These are phyloP conservation scores for Theodoxus fluviatilis DNA, from an alignment of 2,888 invertebrate genomes.

Conservation along the genomic window DNA sequence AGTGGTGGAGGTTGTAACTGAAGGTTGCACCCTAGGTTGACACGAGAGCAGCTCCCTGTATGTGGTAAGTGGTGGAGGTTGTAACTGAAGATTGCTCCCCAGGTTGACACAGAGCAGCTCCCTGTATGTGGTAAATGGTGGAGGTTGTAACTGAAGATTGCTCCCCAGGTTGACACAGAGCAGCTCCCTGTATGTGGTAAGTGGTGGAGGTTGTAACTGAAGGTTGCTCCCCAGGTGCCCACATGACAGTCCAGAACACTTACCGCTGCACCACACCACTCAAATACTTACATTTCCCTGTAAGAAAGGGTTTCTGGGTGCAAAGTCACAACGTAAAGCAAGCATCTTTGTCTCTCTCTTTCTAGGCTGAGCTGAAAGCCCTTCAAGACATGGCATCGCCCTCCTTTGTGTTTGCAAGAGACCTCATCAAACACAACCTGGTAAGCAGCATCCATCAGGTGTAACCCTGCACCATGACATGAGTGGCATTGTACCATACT, in stretches of 20 bases:
- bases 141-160: too few relatives aligned
- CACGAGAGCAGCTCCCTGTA: too few relatives aligned
- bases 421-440: constrained; percentile 91
- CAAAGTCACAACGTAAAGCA: not conserved
- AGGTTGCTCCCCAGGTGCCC: not conserved
- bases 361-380: constrained; percentile 79
- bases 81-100: too few relatives aligned
- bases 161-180: too few relatives aligned
- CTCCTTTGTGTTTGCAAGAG: constrained; percentile 80
- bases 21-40: too few relatives aligned
- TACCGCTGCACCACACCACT: not conserved
- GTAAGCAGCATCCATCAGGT: too few relatives aligned
- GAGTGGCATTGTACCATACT: too few relatives aligned
- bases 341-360: constrained; percentile 20
- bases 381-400: constrained; percentile 76
- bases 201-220: not conserved
- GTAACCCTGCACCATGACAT: too few relatives aligned
- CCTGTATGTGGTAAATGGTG: too few relatives aligned
- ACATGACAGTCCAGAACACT: not conserved
- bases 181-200: not conserved
- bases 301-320: not conserved
- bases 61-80: too few relatives aligned
- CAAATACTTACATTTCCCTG: not conserved
- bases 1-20: too few relatives aligned
- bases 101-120: too few relatives aligned